Evolutionary conservation across 2,113 vertebrate species (phyloP).

Genomic region (Callorhinus ursinus): DNA sequence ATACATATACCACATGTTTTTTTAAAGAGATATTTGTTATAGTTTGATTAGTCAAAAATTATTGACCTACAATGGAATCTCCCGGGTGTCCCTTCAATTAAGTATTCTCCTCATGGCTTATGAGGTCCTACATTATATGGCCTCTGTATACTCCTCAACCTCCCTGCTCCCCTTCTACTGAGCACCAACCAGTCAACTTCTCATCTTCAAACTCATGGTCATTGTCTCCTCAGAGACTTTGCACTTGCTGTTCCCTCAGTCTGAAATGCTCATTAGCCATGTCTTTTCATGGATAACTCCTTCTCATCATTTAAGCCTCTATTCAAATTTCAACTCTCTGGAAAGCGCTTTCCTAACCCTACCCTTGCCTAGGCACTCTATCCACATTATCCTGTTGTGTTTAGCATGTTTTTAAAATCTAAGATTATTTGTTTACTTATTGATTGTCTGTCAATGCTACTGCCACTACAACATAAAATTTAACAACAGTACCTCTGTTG

Average conservation of each 20-base stretch:
- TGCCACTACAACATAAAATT: neutral
- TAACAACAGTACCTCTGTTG: neutral
- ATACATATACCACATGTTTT: neutral
- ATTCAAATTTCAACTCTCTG: slow-evolving; percentile 26
- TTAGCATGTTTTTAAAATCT: neutral
- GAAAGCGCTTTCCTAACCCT: neutral
- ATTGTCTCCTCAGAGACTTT: neutral
- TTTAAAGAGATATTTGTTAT: slow-evolving; percentile 11
- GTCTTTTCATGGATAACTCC: neutral
- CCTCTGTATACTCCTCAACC: neutral
- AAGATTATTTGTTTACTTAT: neutral
- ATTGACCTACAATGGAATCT: neutral
- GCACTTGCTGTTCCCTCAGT: neutral
- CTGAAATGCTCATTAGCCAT: neutral
- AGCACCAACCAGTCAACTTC: neutral
- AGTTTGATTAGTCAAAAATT: neutral
- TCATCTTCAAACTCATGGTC: neutral
- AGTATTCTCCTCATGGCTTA: neutral
- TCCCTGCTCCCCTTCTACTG: neutral
- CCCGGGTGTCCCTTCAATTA: neutral
- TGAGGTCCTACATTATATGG: neutral
- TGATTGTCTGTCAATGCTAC: neutral
- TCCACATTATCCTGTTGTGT: neutral
- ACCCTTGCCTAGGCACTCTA: neutral
- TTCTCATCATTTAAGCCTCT: neutral